Percentiles rank a stretch among this genome's conserved stretches.
Conservation (phyloP, 2,888 invertebrate species). For the Lasioglossum morio region DNA sequence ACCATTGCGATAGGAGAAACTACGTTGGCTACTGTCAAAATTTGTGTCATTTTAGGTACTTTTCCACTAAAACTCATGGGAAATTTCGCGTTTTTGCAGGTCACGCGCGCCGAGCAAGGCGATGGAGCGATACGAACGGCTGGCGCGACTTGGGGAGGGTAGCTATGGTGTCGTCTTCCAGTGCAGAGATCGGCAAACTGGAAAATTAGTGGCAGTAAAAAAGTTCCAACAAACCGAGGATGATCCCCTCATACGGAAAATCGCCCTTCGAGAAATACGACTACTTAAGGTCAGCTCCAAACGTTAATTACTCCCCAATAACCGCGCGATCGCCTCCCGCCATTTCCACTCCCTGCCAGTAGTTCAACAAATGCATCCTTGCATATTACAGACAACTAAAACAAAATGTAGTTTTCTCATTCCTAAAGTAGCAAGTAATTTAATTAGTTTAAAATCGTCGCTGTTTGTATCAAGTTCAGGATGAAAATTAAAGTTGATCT, state of each 20-base stretch:
- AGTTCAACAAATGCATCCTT: not conserved
- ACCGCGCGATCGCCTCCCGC: not conserved
- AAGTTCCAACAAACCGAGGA: conserved; percentile 99
- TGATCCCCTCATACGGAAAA: conserved; percentile 97
- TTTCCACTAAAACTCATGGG: not conserved
- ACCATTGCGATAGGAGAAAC: not conserved
- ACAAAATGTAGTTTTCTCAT: not conserved
- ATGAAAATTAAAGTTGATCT: not conserved
- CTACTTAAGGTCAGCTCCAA: conserved; percentile 92
- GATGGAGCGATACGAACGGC: conserved; percentile 98
- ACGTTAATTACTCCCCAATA: not conserved
- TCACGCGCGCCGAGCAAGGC: conserved; percentile 93
- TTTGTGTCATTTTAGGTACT: not conserved
- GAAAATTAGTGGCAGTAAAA: conserved; percentile 97
- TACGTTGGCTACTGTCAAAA: not conserved
- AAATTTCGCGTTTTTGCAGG: conserved; percentile 85
- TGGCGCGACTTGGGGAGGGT: conserved; percentile 97
- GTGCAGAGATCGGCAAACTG: conserved; percentile 97
- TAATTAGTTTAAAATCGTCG: not conserved
- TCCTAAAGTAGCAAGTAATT: not conserved
- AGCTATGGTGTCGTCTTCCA: conserved; percentile 98
- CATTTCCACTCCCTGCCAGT: not conserved
- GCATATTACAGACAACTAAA: not conserved
- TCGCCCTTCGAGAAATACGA: conserved; percentile 96
- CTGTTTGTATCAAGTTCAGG: not conserved